Percentiles rank a stretch among this genome's conserved stretches.
Conservation (phyloP, 1,140 invertebrate genomes). For the Drosophila kurseongensis region DNA sequence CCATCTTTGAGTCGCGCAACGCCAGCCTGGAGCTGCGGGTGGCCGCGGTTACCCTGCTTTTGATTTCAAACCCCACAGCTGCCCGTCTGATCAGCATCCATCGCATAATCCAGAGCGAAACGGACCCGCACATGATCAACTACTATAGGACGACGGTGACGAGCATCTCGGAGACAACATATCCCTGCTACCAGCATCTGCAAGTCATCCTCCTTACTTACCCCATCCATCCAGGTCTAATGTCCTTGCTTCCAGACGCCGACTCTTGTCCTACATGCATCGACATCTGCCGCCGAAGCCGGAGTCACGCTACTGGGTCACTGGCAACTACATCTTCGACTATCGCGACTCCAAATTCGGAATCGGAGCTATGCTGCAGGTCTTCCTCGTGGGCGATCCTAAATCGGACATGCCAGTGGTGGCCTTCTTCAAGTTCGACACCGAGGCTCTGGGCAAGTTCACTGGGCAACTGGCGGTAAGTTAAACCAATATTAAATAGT, state of each 20-base stretch:
- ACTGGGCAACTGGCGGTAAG: slow-evolving; percentile 86
- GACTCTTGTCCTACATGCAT: slow-evolving; percentile 87
- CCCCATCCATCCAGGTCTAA: neutral
- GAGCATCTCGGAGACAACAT: slow-evolving; percentile 88
- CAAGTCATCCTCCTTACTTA: slow-evolving; percentile 76
- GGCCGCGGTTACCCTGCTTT: slow-evolving; percentile 87
- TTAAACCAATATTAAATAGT: slow-evolving; percentile 6
- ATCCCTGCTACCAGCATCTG: slow-evolving; percentile 87
- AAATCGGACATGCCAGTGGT: slow-evolving; percentile 87
- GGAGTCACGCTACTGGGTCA: slow-evolving; percentile 85
- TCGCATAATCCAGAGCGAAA: slow-evolving; percentile 88
- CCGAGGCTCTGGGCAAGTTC: slow-evolving; percentile 86
- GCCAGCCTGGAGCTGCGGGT: slow-evolving; percentile 89
- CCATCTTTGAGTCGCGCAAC: slow-evolving; percentile 88
- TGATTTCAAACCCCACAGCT: slow-evolving; percentile 87
- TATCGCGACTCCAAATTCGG: slow-evolving; percentile 87
- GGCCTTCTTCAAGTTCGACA: slow-evolving; percentile 86
- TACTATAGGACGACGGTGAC: slow-evolving; percentile 90
- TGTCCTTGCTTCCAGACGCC: slow-evolving; percentile 82
- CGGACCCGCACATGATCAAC: slow-evolving; percentile 88
- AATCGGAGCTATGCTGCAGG: slow-evolving; percentile 87
- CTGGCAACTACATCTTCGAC: slow-evolving; percentile 88
- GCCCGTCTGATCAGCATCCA: slow-evolving; percentile 89
- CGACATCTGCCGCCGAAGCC: slow-evolving; percentile 85
- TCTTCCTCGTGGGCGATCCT: slow-evolving; percentile 87